Evolutionary conservation across 2,888 invertebrate species (phyloP), one percentile per base, ranked within the genome.

Genomic region (Kryphioiulus occultus): DNA sequence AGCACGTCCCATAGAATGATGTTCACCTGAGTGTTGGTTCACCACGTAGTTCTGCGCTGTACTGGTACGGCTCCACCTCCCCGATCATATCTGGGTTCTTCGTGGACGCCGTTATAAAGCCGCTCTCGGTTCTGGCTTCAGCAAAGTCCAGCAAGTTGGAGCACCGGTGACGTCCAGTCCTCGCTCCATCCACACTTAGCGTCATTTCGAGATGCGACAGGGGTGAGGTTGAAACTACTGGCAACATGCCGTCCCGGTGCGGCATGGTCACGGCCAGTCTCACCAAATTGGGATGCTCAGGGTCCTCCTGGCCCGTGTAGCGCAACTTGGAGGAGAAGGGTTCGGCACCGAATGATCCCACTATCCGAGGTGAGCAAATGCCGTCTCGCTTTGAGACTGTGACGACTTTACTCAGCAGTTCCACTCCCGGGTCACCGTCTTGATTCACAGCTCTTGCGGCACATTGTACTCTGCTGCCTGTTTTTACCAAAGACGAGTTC

Each of bases 191-290:
- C n/a, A 90, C 90, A 89, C 91, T 91, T 19, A 92, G 90, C 5
- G 91, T 91, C 35, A 92, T 90, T 88, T 91, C 92, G 90, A 92
- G 92, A 90, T 92, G 92, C 42, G 92, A 91, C 68, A 92, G 90
- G 44, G 90, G 89, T 0, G 90, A 89, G 1, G 92, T 92, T 15
- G 92, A 92, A 35, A 92, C 90, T 30, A 91, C 90, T 0, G 92
- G 92, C 26, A 92, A 88, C 90, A 92, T 90, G 26, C 92, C 92
- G 89, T 92, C 92, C 86, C 91, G 90, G 89, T 92, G 92, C 0
- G 92, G 92, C 68, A 92, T 90, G 19, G 90, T 90, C 10, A 92
- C 90, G 5, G 91, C 90, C 53, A 92, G 88, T 26, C 90, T 90
- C 12, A 92, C 90, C 84, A 90, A 90, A 90, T 92, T 92, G 4